phyloP scores from a whole-genome alignment of 2,113 vertebrate genomes.

The western clawed frog (Xenopus tropicalis) region DNA sequence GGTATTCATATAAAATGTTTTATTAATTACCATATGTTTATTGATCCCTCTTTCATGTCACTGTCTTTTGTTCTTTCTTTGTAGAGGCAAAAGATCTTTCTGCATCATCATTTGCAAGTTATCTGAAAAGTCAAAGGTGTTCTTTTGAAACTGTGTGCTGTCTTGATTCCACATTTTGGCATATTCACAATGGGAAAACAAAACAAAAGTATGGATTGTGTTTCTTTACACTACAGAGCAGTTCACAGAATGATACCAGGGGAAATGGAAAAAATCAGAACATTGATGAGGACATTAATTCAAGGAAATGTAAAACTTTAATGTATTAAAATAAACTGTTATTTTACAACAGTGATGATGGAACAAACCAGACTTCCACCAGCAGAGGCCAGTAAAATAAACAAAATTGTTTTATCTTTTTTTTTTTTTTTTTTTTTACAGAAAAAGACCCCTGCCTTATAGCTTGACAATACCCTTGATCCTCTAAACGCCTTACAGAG shows the following conservation, averaged over 20 bases:
- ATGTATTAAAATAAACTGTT: too few relatives aligned
- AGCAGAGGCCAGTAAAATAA: too few relatives aligned
- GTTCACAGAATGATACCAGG: not conserved
- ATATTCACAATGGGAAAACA: slow-evolving; percentile 65
- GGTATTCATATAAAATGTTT: slow-evolving; percentile 96
- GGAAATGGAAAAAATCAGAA: not conserved
- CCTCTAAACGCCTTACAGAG: too few relatives aligned
- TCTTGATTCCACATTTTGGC: slow-evolving; percentile 78
- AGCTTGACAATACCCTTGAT: too few relatives aligned
- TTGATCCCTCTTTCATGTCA: slow-evolving; percentile 99
- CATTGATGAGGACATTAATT: too few relatives aligned
- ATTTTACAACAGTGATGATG: too few relatives aligned
- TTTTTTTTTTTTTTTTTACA: too few relatives aligned
- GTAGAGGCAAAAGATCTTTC: slow-evolving; percentile 98
- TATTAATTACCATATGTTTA: slow-evolving; percentile 99
- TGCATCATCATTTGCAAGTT: slow-evolving; percentile 96
- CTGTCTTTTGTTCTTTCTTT: slow-evolving; percentile 99
- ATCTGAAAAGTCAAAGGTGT: slow-evolving; percentile 98
- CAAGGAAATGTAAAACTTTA: too few relatives aligned
- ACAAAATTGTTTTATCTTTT: too few relatives aligned
- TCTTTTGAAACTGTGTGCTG: slow-evolving; percentile 91
- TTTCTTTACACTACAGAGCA: slow-evolving; percentile 12
- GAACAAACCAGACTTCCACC: too few relatives aligned
- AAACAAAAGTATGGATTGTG: slow-evolving; percentile 1
- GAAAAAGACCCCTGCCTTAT: too few relatives aligned